These are phyloP conservation scores for Hirundo rustica DNA, from an alignment of 2,797 vertebrate genomes.

Conservation along the genomic window DNA sequence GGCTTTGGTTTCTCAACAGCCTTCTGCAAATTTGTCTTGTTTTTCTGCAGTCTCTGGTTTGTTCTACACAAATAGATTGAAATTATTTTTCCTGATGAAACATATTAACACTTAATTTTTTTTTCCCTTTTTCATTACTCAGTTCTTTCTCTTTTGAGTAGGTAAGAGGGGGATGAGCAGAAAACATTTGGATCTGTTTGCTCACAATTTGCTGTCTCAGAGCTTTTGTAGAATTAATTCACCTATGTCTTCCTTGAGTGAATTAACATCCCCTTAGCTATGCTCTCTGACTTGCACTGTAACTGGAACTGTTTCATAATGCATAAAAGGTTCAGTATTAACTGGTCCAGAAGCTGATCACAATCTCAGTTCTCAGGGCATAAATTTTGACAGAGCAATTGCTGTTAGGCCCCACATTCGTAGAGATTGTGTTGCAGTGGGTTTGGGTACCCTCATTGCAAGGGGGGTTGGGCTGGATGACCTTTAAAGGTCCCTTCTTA, in stretches of 20 bases:
- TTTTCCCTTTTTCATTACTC: neutral
- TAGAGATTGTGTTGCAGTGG: fast-evolving
- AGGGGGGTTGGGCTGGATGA: neutral
- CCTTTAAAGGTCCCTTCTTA: neutral
- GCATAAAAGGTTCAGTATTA: neutral
- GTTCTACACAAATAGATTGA: neutral
- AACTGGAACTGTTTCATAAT: neutral
- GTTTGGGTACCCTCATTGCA: neutral
- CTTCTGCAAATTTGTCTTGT: neutral
- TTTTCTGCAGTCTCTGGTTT: neutral
- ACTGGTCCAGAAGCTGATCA: neutral
- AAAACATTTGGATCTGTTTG: neutral
- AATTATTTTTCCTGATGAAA: neutral
- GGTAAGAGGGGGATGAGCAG: neutral
- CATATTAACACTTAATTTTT: neutral
- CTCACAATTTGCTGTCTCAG: neutral
- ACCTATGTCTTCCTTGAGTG: neutral
- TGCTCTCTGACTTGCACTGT: neutral
- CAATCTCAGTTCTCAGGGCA: neutral
- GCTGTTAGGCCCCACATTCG: neutral
- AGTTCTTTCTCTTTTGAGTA: neutral
- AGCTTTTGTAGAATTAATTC: neutral
- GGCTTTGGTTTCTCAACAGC: neutral
- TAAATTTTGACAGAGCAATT: neutral
- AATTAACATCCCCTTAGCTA: neutral